Percentiles rank a stretch among this genome's conserved stretches.
Evolutionary conservation across 2,113 vertebrate species (phyloP).

Genomic region (Lanius collurio): DNA sequence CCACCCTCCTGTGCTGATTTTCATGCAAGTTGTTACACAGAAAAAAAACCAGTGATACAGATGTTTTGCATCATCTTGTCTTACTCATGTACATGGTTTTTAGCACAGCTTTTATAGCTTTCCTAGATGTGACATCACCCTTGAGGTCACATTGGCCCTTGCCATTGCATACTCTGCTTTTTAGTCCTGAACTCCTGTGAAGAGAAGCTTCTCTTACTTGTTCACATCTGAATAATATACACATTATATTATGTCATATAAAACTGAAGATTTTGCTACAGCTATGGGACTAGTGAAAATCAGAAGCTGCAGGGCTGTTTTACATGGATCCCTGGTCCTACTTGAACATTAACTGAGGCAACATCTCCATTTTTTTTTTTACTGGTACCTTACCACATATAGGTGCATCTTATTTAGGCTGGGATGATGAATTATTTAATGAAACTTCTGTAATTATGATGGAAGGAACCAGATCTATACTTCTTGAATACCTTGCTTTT

Average conservation of each 20-base stretch:
- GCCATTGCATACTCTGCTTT: not conserved
- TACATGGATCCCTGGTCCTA: rapidly evolving
- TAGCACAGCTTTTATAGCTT: not conserved
- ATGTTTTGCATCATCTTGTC: not conserved
- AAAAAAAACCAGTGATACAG: not conserved
- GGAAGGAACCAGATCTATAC: not conserved
- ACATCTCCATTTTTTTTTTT: not conserved
- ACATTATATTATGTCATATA: not conserved
- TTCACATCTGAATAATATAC: not conserved
- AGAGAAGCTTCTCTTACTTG: not conserved
- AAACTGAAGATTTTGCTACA: not conserved
- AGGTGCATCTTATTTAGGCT: not conserved
- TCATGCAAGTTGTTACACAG: not conserved
- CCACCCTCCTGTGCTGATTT: not conserved
- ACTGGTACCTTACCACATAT: not conserved
- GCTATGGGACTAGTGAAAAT: not conserved
- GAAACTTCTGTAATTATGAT: not conserved
- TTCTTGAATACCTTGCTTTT: not conserved
- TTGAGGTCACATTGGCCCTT: not conserved
- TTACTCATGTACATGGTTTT: not conserved
- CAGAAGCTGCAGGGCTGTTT: not conserved
- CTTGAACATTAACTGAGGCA: not conserved
- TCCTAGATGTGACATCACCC: not conserved
- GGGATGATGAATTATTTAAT: not conserved
- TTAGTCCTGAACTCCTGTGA: not conserved